A percentile compares a stretch with the other conserved stretches of the same genome.
Conservation (phyloP, 1,140 invertebrate genomes). For the Nautilus pompilius region DNA sequence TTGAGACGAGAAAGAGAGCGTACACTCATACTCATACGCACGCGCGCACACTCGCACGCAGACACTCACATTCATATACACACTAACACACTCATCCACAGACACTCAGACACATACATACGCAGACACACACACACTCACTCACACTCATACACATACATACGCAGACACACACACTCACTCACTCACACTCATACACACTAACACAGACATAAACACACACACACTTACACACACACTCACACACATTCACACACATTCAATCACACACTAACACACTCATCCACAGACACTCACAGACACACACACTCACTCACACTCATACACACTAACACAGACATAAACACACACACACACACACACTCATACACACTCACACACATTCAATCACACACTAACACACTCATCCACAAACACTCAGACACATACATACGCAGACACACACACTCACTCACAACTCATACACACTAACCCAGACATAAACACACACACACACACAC, state of each 20-base stretch:
- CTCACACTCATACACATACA: constrained; percentile 3
- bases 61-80: not conserved
- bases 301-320: not conserved
- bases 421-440: constrained; percentile 1
- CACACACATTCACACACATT: not conserved
- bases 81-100: constrained; percentile 1
- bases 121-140: constrained; percentile 3
- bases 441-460: constrained; percentile 2
- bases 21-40: constrained; percentile 6
- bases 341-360: not conserved
- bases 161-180: constrained; percentile 2
- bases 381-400: not conserved
- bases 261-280: not conserved
- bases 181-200: not conserved
- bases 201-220: constrained; percentile 4
- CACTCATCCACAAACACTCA: not conserved
- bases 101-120: constrained; percentile 1
- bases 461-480: not conserved
- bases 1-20: too few species aligned
- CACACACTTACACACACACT: not conserved
- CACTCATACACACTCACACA: not conserved
- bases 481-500: not conserved
- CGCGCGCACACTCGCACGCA: not conserved
- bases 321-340: constrained; percentile 7
- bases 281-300: not conserved